Evolutionary conservation across 2,113 vertebrate species (phyloP), one percentile per base, ranked within the genome.

Genomic region (Suricata suricatta): DNA sequence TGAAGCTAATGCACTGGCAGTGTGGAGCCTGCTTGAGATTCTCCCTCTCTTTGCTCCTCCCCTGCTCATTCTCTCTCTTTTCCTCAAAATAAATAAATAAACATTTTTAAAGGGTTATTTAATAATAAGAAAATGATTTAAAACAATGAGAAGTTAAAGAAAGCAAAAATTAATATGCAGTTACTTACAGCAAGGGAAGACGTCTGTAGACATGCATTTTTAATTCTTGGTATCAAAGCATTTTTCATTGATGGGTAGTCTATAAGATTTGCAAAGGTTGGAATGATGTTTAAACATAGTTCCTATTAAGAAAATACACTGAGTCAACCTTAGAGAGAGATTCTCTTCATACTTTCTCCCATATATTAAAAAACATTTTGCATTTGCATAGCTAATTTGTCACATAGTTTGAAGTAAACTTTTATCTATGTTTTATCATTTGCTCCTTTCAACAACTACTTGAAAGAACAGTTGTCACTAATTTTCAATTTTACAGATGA

Each of bases 241-340:
- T 99, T 99, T 99, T 99, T 99, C 99, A 99, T 99, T 95, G 99
- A 99, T 16, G 99, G 99, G 94, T 99, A 99, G 96, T 99, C 99
- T 96, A 99, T 99, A 98, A 99, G 99, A 99, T 99, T 99, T 98
- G 99, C 99, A 98, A 99, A 99, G 0, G 99, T 99, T 33, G 99
- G 99, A 98, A 99, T 99, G 99, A 99, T 99, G 98, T 99, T 99
- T 97, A 99, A 98, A 97, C 99, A 99, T 97, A 99, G 99, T 97
- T 99, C 99, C 99, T 99, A 98, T 69, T 97, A 98, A 98, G 91
- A 97, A 98, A 97, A 96, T 63, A 97, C 90, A 95, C 7, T 8
- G 19, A 41, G 72, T 95, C 82, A 96, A 90, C 89, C 63, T 92
- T 85, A 87, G 68, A 25, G 69, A 95, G 96, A 95, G 35, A 81